Evolutionary conservation across 2,888 invertebrate species (phyloP).

Genomic region (Bruchidius siliquastri): DNA sequence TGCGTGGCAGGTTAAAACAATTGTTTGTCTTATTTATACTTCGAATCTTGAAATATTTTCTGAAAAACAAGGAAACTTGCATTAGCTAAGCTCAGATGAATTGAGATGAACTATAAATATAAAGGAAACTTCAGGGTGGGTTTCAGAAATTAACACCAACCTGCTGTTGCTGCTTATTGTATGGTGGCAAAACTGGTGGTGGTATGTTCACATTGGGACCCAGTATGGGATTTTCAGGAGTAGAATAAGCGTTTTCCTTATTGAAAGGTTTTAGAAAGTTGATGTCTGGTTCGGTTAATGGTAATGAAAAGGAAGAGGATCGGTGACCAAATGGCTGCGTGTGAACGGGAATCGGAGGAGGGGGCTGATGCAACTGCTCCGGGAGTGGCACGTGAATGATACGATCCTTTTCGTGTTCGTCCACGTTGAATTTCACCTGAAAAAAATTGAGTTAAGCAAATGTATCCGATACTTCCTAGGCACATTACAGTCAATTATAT

Average conservation of each 20-base stretch:
- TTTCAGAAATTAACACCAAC: neutral
- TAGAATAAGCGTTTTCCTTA: neutral
- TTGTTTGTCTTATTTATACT: too few species aligned
- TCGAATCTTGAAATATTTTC: too few species aligned
- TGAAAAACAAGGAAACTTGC: too few species aligned
- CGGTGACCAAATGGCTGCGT: neutral
- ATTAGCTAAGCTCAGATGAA: too few species aligned
- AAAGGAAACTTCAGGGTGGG: too few species aligned
- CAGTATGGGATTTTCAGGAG: neutral
- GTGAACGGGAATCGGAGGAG: conserved; percentile 2
- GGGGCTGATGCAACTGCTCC: conserved; percentile 5
- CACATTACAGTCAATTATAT: too few species aligned
- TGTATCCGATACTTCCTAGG: neutral
- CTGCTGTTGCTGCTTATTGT: conserved; percentile 10
- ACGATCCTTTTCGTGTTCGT: conserved; percentile 34
- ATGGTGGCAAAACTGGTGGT: conserved; percentile 20
- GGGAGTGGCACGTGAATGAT: neutral
- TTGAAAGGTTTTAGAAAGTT: conserved; percentile 12
- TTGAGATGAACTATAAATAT: too few species aligned
- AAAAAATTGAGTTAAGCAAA: conserved; percentile 7
- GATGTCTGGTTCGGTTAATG: conserved; percentile 5
- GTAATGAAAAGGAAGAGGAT: conserved; percentile 4
- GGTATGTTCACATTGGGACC: conserved; percentile 15
- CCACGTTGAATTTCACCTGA: conserved; percentile 44
- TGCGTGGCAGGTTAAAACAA: too few species aligned